Evolutionary conservation across 2,888 invertebrate genomes (phyloP).

Genomic region (Eremobia ochroleuca): DNA sequence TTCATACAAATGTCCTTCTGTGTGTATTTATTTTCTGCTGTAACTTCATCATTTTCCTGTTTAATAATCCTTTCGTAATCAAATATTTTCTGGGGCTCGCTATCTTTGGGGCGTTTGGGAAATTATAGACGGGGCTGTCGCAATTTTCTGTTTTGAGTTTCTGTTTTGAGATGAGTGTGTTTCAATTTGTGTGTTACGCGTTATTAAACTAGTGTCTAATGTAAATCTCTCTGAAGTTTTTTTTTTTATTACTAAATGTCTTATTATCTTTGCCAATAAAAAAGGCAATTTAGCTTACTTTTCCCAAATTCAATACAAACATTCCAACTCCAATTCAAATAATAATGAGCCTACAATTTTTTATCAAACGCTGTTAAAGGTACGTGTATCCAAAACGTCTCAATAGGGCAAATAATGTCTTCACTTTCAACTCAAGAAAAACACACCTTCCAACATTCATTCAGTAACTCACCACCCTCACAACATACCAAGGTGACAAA

Average conservation of each 20-base stretch:
- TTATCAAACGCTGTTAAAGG: neutral
- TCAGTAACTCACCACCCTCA: neutral
- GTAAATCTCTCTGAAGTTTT: neutral
- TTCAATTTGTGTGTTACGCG: neutral
- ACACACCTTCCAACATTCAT: neutral
- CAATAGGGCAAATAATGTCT: neutral
- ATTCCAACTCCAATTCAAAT: neutral
- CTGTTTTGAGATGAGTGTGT: neutral
- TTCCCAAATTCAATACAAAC: neutral
- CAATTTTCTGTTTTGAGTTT: neutral
- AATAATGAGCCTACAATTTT: neutral
- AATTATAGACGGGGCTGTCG: neutral
- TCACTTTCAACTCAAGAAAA: neutral
- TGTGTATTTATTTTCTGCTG: neutral
- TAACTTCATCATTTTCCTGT: constrained; percentile 69
- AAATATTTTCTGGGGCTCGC: constrained; percentile 49
- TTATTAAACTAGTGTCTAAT: neutral
- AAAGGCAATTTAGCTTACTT: neutral
- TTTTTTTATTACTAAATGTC: neutral
- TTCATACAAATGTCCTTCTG: constrained; percentile 13
- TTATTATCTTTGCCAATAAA: neutral
- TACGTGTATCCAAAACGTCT: neutral
- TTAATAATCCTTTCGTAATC: constrained; percentile 65
- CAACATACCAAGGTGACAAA: constrained; percentile 38
- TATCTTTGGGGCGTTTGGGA: constrained; percentile 6